Percentiles rank a stretch among this genome's conserved stretches.
These are phyloP conservation scores for Epizoanthus scotinus DNA, from an alignment of 92 coral and sea anemone genomes.

Conservation along the genomic window DNA sequence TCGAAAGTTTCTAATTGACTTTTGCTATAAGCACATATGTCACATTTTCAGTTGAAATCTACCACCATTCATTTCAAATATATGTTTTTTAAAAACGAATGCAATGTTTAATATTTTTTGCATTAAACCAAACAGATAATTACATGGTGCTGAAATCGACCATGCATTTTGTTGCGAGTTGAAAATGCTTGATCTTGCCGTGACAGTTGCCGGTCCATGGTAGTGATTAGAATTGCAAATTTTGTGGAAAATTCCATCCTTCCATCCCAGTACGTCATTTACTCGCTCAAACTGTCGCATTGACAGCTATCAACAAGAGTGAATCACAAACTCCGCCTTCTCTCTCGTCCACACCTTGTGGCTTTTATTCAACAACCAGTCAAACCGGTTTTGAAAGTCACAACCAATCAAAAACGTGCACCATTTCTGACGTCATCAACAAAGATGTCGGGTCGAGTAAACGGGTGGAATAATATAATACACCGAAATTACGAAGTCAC, in stretches of 20 bases:
- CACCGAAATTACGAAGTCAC: constrained; percentile 8
- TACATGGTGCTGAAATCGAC: neutral
- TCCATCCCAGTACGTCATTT: constrained; percentile 41
- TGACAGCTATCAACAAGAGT: constrained; percentile 40
- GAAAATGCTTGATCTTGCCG: constrained; percentile 20
- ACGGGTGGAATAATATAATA: constrained; percentile 34
- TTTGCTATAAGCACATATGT: neutral
- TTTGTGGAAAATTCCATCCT: constrained; percentile 42
- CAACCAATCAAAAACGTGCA: constrained; percentile 35
- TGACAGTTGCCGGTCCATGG: constrained; percentile 22
- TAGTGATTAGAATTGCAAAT: constrained; percentile 39
- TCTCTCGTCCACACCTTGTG: constrained; percentile 36
- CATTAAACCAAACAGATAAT: neutral
- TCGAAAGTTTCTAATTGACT: constrained; percentile 13
- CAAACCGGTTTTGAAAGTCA: constrained; percentile 23
- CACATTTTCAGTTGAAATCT: neutral
- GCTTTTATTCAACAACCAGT: constrained; percentile 18
- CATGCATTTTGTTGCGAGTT: no score
- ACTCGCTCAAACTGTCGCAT: constrained; percentile 13
- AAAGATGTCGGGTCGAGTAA: constrained; percentile 44
- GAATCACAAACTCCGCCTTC: constrained; percentile 42
- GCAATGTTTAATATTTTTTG: neutral
- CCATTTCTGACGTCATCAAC: constrained; percentile 40
- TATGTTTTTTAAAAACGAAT: neutral
- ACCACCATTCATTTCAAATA: neutral